Evolutionary conservation across 2,797 vertebrate species (phyloP).

Genomic region (Calcarius lapponicus): DNA sequence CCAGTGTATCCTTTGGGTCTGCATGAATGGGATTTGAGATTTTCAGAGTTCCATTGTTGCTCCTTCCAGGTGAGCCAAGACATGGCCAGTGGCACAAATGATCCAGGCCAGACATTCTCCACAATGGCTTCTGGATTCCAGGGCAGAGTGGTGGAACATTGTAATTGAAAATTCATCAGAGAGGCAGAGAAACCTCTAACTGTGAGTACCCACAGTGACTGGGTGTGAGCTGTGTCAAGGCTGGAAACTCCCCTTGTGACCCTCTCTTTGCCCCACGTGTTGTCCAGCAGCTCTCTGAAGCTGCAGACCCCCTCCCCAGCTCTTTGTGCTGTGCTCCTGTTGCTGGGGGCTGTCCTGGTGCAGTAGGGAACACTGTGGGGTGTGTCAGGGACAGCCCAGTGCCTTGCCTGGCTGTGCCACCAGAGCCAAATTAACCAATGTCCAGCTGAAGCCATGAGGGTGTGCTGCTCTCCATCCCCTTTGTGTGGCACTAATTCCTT

Average conservation of each 20-base stretch:
- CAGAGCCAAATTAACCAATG: not conserved
- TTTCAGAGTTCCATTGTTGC: not conserved
- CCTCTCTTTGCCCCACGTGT: not conserved
- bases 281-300: not conserved
- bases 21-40: not conserved
- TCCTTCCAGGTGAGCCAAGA: conserved; percentile 27
- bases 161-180: not conserved
- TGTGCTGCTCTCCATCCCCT: not conserved
- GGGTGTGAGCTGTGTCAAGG: not conserved
- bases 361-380: not conserved
- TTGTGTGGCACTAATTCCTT: not conserved
- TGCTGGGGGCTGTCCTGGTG: not conserved
- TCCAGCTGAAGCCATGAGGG: not conserved
- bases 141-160: conserved; percentile 61
- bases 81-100: conserved; percentile 5
- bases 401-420: not conserved
- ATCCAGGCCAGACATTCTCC: not conserved
- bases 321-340: not conserved
- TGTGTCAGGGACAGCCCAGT: not conserved
- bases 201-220: conserved; percentile 1
- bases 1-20: not conserved
- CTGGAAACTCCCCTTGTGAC: accelerated
- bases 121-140: conserved; percentile 58
- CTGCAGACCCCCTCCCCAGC: not conserved
- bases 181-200: not conserved